Conservation (phyloP, 2,888 invertebrate genomes). For the Marronus borbonicus region DNA sequence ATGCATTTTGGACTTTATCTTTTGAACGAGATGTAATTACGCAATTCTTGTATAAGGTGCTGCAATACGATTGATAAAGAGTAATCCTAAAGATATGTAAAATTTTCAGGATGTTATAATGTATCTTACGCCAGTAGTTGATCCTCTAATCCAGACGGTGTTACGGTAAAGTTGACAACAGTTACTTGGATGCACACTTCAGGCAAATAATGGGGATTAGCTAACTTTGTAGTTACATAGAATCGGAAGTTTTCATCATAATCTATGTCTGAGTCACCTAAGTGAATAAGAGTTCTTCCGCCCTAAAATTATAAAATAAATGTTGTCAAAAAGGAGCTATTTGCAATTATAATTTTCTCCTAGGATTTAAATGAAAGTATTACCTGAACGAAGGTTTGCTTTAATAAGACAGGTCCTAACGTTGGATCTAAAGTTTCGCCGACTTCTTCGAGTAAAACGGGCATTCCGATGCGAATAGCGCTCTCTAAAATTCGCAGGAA, state of each 20-base stretch:
- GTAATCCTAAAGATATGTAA: too few relatives aligned
- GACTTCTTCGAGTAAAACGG: conserved; percentile 90
- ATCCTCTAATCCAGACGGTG: conserved; percentile 91
- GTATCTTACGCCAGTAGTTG: conserved; percentile 86
- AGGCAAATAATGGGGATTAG: conserved; percentile 95
- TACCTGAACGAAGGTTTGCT: conserved; percentile 85
- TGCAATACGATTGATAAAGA: too few relatives aligned
- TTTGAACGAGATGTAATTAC: too few relatives aligned
- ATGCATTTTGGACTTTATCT: too few relatives aligned
- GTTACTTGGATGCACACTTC: conserved; percentile 95
- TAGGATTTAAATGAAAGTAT: conserved; percentile 48
- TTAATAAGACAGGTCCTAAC: conserved; percentile 85
- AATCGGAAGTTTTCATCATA: conserved; percentile 89
- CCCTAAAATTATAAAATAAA: conserved; percentile 70
- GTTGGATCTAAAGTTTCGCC: conserved; percentile 92
- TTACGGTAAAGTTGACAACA: conserved; percentile 94
- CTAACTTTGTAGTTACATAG: conserved; percentile 92
- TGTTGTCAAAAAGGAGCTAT: not conserved
- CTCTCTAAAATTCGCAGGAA: conserved; percentile 87
- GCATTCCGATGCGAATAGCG: conserved; percentile 87
- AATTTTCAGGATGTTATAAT: too few relatives aligned
- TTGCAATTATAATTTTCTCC: not conserved
- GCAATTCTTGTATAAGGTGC: too few relatives aligned
- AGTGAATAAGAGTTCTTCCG: conserved; percentile 85
- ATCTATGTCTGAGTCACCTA: conserved; percentile 92